Conservation (phyloP, 2,797 vertebrate species). For the Anomalospiza imberbis region DNA sequence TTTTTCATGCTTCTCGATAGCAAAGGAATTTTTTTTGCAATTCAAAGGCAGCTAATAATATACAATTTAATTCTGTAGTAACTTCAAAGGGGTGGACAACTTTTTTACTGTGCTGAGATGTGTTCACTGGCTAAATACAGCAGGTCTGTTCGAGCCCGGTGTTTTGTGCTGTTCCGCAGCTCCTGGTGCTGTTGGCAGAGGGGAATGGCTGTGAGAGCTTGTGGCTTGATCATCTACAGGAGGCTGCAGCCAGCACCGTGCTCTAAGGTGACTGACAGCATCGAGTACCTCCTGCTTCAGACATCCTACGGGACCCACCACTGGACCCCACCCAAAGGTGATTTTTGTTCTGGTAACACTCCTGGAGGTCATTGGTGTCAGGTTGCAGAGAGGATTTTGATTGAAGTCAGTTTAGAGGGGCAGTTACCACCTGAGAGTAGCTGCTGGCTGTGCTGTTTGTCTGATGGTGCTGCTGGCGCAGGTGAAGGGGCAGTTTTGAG, state of each 20-base stretch:
- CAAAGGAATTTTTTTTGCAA: background rate
- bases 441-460: background rate
- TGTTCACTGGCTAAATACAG: background rate
- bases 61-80: background rate
- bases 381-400: background rate
- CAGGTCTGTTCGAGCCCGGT: background rate
- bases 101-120: background rate
- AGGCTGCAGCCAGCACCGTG: constrained; percentile 64
- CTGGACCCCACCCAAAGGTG: constrained; percentile 99
- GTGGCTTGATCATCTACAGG: constrained; percentile 93
- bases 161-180: background rate
- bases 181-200: background rate
- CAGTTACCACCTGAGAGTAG: background rate
- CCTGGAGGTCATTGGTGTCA: background rate
- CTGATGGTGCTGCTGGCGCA: background rate
- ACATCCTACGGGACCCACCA: constrained; percentile 92
- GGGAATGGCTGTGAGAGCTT: constrained; percentile 87
- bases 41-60: background rate
- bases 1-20: background rate
- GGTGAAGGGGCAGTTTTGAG: background rate
- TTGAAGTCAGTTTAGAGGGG: background rate
- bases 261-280: constrained; percentile 60
- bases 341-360: background rate
- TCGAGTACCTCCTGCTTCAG: constrained; percentile 93
- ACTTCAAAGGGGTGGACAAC: background rate